These are phyloP conservation scores for Apodemia mormo DNA, from an alignment of 2,888 invertebrate species.

Conservation along the genomic window DNA sequence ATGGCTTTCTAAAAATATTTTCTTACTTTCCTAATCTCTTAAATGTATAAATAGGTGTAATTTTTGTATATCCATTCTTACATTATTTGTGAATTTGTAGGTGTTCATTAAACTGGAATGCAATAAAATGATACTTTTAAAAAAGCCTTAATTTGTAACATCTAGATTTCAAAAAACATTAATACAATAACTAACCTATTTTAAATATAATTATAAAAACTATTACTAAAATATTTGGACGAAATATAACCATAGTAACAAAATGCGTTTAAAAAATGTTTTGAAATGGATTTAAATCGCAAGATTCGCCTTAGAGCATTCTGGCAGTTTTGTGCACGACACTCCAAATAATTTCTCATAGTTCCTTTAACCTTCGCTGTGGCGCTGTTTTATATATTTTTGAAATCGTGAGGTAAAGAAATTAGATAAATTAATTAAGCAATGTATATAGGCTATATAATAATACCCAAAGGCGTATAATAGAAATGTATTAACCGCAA, in stretches of 20 bases:
- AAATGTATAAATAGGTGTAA: no score
- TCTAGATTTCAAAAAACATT: not conserved
- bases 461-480: no score
- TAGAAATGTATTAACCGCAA: no score
- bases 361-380: no score
- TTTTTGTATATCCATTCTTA: not conserved
- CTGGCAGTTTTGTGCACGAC: not conserved
- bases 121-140: not conserved
- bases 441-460: no score
- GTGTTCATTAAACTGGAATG: not conserved
- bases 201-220: constrained; percentile 3
- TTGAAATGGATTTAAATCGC: not conserved
- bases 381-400: no score
- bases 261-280: not conserved
- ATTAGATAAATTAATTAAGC: no score
- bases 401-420: no score
- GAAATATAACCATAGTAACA: not conserved
- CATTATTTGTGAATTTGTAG: not conserved
- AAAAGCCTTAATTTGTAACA: not conserved
- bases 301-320: not conserved
- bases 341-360: no score
- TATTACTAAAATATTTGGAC: constrained; percentile 11
- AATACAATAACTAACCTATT: not conserved
- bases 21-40: no score
- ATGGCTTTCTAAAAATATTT: no score